Conservation (phyloP, 1,140 invertebrate genomes). For the Telenomus remus region DNA sequence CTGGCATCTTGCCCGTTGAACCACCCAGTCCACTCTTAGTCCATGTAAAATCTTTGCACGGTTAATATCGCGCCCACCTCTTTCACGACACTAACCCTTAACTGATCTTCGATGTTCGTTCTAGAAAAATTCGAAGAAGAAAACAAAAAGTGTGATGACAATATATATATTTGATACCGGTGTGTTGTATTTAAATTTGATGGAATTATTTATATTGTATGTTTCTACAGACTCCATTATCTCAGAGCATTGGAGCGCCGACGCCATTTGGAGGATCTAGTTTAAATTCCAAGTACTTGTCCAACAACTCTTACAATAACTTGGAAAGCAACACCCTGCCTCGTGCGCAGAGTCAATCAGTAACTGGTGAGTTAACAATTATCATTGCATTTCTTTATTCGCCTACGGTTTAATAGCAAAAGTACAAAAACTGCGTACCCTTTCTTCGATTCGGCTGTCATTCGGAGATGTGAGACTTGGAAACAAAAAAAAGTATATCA, state of each 20-base stretch:
- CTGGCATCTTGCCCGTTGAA: conserved; percentile 72
- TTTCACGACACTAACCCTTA: conserved; percentile 13
- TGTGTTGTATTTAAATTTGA: conserved; percentile 3
- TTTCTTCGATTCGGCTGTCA: no score
- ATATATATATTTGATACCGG: conserved; percentile 1
- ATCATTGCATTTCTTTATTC: conserved; percentile 9
- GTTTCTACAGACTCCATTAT: conserved; percentile 62
- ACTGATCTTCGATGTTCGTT: no score
- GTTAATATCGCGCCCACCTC: conserved; percentile 41
- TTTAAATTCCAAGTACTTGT: conserved; percentile 64
- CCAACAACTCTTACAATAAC: conserved; percentile 69
- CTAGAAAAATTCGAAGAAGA: no score
- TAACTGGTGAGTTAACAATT: conserved; percentile 68
- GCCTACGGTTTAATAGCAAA: conserved; percentile 20
- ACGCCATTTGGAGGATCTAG: conserved; percentile 79
- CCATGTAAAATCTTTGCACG: conserved; percentile 70
- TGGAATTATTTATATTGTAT: background rate
- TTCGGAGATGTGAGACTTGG: background rate
- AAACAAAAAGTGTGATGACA: conserved; percentile 31
- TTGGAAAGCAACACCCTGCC: conserved; percentile 69
- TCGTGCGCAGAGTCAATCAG: conserved; percentile 70
- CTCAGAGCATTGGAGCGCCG: conserved; percentile 74
- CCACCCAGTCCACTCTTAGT: conserved; percentile 71
- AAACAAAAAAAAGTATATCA: background rate
- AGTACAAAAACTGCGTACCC: background rate